Conservation (phyloP, 2,888 invertebrate genomes). For the Drosophila flavopinicola region DNA sequence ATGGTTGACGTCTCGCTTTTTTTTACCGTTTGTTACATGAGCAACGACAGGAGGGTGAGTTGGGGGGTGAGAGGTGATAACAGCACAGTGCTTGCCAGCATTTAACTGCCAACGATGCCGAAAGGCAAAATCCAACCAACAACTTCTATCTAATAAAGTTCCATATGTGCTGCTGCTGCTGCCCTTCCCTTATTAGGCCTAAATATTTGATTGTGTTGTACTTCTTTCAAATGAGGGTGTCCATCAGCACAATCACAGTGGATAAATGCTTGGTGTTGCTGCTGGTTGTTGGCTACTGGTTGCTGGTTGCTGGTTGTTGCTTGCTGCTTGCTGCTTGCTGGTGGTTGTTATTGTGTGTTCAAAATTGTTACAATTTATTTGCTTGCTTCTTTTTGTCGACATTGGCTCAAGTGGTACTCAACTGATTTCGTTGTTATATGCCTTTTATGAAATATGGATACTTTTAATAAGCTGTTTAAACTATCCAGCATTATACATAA, state of each 20-base stretch:
- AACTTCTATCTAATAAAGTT: constrained; percentile 79
- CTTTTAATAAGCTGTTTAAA: constrained; percentile 48
- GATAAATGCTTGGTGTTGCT: constrained; percentile 33
- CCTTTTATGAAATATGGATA: constrained; percentile 49
- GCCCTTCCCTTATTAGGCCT: constrained; percentile 65
- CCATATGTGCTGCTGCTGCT: constrained; percentile 60
- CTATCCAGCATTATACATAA: constrained; percentile 21
- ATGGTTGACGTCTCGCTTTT: constrained; percentile 78
- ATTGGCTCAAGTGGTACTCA: constrained; percentile 51
- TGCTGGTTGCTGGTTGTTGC: constrained; percentile 50
- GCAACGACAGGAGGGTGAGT: constrained; percentile 42
- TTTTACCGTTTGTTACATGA: constrained; percentile 43
- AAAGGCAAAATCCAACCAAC: constrained; percentile 51
- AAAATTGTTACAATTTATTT: constrained; percentile 61
- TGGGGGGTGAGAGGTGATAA: neutral
- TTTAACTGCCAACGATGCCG: constrained; percentile 36
- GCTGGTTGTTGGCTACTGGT: constrained; percentile 20
- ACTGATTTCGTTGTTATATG: constrained; percentile 17
- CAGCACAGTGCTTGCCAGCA: constrained; percentile 1
- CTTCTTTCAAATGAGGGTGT: constrained; percentile 58
- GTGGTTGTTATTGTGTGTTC: constrained; percentile 58
- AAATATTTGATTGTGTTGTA: constrained; percentile 67
- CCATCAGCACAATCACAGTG: constrained; percentile 32
- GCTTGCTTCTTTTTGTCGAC: constrained; percentile 46
- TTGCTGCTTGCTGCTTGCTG: too few relatives aligned